Evolutionary conservation across 2,888 invertebrate genomes (phyloP), one percentile per base, ranked within the genome.

Genomic region (Clitarchus hookeri): DNA sequence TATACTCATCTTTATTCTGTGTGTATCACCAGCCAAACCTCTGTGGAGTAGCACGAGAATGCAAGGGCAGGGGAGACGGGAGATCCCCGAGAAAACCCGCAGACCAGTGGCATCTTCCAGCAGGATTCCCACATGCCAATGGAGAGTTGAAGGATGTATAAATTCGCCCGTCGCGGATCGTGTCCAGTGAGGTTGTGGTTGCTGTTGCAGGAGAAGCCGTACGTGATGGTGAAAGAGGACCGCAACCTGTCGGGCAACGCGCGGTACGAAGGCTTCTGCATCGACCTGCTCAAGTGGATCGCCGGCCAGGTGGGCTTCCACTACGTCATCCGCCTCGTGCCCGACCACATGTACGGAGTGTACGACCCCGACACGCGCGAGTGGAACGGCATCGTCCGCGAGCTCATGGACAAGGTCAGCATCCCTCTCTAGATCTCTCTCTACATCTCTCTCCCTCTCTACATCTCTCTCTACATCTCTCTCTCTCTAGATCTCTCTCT

Each of bases 311-410:
- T 97, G 1, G 97, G 97, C 25, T 98, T 98, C 92, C 96, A 97
- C 90, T 98, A 97, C 91, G 94, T 95, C 79, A 95, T 98, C 88
- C 93, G 96, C 83, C 92, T 98, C 84, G 96, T 98, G 0, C 97
- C 97, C 0, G 97, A 98, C 90, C 94, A 94, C 89, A 97, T 97
- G 95, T 98, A 98, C 90, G 98, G 98, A 0, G 98, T 96, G 0
- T 94, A 96, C 90, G 96, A 98, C 91, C 96, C 97, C 0, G 95
- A 96, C 87, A 97, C 97, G 0, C 96, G 96, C 87, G 94, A 96
- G 89, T 98, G 97, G 97, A 97, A 97, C 89, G 98, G 98, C 3
- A 97, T 98, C 86, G 97, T 98, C 0, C 93, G 95, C 44, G 96
- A 97, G 89, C 93, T 97, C 53, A 96, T 97, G 93, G 97, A 97